Conservation (phyloP, 2,888 invertebrate species). For the Danaus chrysippus region DNA sequence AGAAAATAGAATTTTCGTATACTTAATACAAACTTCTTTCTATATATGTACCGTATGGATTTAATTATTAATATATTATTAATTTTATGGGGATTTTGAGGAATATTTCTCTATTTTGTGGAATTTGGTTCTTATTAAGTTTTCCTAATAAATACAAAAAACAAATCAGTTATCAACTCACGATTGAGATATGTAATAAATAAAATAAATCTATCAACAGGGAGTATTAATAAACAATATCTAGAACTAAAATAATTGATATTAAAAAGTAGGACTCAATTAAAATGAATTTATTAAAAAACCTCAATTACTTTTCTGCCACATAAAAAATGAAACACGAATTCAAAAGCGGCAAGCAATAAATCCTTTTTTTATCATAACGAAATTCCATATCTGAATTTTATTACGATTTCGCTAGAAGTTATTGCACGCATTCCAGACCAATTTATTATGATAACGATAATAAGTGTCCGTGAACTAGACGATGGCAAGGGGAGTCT, state of each 20-base stretch:
- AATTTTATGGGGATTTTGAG: too few species aligned
- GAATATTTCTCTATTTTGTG: too few species aligned
- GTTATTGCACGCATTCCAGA: conserved; percentile 69
- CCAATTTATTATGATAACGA: conserved; percentile 75
- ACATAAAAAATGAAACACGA: conserved; percentile 21
- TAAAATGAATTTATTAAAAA: conserved; percentile 8
- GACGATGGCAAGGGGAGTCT: conserved; percentile 55
- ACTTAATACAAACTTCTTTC: too few species aligned
- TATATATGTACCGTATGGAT: too few species aligned
- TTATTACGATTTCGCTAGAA: conserved; percentile 61
- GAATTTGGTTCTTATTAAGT: too few species aligned
- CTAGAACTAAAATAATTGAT: not conserved
- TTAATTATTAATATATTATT: too few species aligned
- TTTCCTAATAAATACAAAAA: too few species aligned
- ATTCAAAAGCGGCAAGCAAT: conserved; percentile 30
- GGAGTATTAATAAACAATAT: too few species aligned
- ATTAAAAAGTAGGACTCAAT: not conserved
- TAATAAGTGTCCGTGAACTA: conserved; percentile 75
- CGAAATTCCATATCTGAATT: conserved; percentile 43
- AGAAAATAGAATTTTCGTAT: too few species aligned
- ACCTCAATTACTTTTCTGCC: conserved; percentile 15
- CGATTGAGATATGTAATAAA: too few species aligned
- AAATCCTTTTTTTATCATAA: conserved; percentile 35
- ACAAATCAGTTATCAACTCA: too few species aligned
- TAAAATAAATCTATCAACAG: too few species aligned